phyloP scores from a whole-genome alignment of 92 coral and sea anemone genomes.

The Epizoanthus fatuus region DNA sequence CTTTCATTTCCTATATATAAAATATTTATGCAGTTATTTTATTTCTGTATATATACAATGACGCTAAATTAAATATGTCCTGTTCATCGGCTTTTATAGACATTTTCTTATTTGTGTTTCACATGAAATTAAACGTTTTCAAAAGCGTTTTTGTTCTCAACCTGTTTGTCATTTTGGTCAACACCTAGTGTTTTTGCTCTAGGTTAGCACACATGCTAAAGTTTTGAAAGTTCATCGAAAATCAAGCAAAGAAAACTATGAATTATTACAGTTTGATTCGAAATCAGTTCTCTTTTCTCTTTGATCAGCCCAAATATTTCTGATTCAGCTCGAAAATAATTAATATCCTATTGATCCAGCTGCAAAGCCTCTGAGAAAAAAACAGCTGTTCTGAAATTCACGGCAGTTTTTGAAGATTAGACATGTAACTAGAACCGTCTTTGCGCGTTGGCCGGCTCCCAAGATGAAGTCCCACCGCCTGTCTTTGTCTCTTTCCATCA shows the following conservation, averaged over 20 bases:
- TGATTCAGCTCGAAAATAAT: background rate
- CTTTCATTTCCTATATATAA: too few species aligned
- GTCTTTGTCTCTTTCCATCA: background rate
- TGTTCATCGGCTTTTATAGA: too few species aligned
- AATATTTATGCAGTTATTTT: too few species aligned
- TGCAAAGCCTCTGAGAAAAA: constrained; percentile 26
- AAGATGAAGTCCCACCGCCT: constrained; percentile 1
- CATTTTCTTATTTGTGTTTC: too few species aligned
- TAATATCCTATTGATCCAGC: constrained; percentile 7
- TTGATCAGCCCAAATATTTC: constrained; percentile 20
- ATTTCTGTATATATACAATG: too few species aligned
- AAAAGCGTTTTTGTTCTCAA: too few species aligned
- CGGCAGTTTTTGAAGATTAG: background rate
- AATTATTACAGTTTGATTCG: background rate
- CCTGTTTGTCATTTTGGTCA: too few species aligned
- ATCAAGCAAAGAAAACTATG: background rate
- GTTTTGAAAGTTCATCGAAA: background rate
- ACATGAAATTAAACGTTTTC: too few species aligned
- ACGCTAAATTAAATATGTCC: too few species aligned
- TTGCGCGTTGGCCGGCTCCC: background rate
- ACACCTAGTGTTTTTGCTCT: too few species aligned
- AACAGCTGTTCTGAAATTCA: background rate
- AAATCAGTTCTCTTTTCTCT: background rate
- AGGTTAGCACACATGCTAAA: too few species aligned
- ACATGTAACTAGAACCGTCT: background rate